Base-by-base conservation (phyloP, 2,888 invertebrate genomes). In the Stenchaetothrips biformis region DNA sequence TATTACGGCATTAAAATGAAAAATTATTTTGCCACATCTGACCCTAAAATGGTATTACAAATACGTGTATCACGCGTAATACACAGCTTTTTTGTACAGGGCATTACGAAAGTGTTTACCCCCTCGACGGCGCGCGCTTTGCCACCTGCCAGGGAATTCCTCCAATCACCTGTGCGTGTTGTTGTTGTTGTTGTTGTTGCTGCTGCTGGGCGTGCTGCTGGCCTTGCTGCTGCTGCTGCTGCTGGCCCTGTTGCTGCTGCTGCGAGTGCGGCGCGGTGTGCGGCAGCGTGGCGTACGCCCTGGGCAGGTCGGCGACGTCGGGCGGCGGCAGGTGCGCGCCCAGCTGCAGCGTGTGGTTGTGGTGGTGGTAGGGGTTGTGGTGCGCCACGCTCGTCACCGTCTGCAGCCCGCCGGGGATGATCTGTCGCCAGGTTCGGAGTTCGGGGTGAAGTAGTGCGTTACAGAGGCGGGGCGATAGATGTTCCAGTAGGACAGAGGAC, bases 241-340 rank as follows among this genome's bases (percentile, higher is more conserved):
- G 67, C 21, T 67, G 67, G 7, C 21, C 21, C 21, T 67, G 62
- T 2, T 16, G 18, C 7, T 62, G 67, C 67, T 21, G 67, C 25
- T 74, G 67, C 7, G n/a, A 11, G 67, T 74, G 67, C 25, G 67
- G 67, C 25, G 67, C 67, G 67, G 67, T 25, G 25, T 74, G 67
- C 67, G 67, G 67, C 67, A 74, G 67, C 21, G 67, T 74, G 67
- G 67, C 67, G 67, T 74, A 74, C 21, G 67, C 7, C 67, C 67
- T 74, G 67, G 67, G 67, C 67, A 74, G 67, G 8, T 74, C 67
- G 25, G 67, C 67, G 21, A 74, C 67, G 67, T 74, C 67, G 25
- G 67, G 67, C 67, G 67, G 67, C 25, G 67, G 67, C 67, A 74
- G 67, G 67, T 74, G 67, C 67, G 67, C 67, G 25, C 67, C 67